A percentile compares a stretch with the other conserved stretches of the same genome.
Conservation (phyloP, 2,797 vertebrate species). For the Lophotriccus pileatus region DNA sequence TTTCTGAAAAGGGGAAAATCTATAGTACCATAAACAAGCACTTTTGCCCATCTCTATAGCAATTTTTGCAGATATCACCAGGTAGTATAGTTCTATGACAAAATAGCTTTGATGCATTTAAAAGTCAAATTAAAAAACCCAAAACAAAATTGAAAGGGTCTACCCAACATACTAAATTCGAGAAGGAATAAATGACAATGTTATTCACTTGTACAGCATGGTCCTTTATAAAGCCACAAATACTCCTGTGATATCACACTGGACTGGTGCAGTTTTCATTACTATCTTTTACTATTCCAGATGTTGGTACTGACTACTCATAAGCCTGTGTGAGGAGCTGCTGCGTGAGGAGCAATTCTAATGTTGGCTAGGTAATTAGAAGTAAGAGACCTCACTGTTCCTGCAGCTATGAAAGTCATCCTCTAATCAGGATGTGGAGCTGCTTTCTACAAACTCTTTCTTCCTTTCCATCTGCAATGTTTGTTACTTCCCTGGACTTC, state of each 20-base stretch:
- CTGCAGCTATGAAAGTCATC: background rate
- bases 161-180: background rate
- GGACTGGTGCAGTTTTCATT: fast-evolving
- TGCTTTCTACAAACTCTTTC: background rate
- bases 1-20: background rate
- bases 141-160: background rate
- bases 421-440: background rate
- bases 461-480: background rate
- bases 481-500: background rate
- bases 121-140: background rate
- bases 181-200: background rate
- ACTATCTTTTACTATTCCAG: background rate
- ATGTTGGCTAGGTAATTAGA: background rate
- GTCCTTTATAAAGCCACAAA: background rate
- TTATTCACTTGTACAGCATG: background rate
- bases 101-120: background rate
- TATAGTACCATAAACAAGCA: background rate
- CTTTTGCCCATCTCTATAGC: background rate
- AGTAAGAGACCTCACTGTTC: background rate
- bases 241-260: background rate
- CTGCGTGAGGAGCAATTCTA: background rate
- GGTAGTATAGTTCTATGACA: background rate
- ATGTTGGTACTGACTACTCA: background rate
- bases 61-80: background rate
- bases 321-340: background rate